phyloP scores from a whole-genome alignment of 1,140 invertebrate genomes.

The Bradynema listronoti region DNA sequence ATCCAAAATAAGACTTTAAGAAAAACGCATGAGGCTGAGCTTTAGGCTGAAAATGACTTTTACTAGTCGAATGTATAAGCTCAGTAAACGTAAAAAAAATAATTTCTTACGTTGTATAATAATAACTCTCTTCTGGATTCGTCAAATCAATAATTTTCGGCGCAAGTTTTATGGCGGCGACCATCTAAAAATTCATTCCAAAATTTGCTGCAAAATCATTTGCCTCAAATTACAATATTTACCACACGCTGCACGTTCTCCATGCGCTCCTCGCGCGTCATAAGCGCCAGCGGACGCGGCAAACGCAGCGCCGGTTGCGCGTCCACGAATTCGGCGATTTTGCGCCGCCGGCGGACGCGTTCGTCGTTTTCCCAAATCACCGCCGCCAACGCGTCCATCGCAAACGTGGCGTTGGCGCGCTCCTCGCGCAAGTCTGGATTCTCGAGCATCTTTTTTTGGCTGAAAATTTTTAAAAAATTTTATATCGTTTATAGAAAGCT shows the following conservation, averaged over 20 bases:
- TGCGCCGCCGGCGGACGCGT: slow-evolving; percentile 19
- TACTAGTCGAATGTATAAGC: background rate
- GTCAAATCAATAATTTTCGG: slow-evolving; percentile 64
- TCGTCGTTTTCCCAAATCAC: slow-evolving; percentile 68
- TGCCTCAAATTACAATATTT: background rate
- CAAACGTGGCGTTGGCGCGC: slow-evolving; percentile 23
- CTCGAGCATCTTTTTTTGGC: no score
- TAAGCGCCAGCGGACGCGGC: slow-evolving; percentile 66
- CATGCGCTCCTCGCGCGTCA: slow-evolving; percentile 77
- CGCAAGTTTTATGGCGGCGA: background rate
- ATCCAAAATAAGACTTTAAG: background rate
- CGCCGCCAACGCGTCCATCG: slow-evolving; percentile 69
- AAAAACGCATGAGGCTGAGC: background rate
- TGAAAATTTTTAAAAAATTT: no score
- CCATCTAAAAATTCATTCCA: slow-evolving; percentile 4
- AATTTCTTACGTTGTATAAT: slow-evolving; percentile 59
- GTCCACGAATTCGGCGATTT: slow-evolving; percentile 34
- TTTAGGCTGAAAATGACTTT: background rate
- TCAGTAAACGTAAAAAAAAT: no score
- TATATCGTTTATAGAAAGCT: no score
- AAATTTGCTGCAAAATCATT: background rate
- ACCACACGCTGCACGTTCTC: slow-evolving; percentile 68
- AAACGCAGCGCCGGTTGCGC: slow-evolving; percentile 64
- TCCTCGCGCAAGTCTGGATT: slow-evolving; percentile 45
- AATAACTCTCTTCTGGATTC: slow-evolving; percentile 59